Evolutionary conservation across 2,888 invertebrate species (phyloP).

Genomic region (Eristalinus aeneus): DNA sequence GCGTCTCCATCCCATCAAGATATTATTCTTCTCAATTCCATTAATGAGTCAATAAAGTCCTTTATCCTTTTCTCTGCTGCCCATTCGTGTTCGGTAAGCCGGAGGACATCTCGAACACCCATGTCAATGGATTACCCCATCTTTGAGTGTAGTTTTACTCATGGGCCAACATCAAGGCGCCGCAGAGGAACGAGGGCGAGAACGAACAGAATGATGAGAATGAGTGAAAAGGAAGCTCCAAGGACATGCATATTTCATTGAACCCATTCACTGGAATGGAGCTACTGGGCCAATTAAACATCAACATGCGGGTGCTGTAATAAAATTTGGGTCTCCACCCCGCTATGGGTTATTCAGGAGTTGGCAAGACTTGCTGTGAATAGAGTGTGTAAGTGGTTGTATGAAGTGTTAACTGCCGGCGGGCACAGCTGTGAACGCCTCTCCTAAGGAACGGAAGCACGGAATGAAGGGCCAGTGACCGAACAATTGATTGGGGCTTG

Average conservation of each 20-base stretch:
- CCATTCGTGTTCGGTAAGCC: conserved; percentile 3
- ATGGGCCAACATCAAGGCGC: conserved; percentile 6
- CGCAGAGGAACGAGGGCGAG: not conserved
- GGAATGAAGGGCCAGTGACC: not conserved
- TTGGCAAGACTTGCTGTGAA: not conserved
- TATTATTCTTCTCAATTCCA: conserved; percentile 10
- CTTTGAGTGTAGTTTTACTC: conserved; percentile 18
- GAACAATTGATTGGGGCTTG: not conserved
- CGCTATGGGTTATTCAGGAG: not conserved
- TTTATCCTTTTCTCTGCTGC: not conserved
- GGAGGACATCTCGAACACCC: conserved; percentile 20
- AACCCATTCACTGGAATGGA: conserved; percentile 8
- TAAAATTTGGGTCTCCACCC: conserved; percentile 4
- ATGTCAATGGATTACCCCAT: conserved; percentile 10
- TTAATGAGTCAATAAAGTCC: conserved; percentile 34
- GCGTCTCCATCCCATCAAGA: not conserved
- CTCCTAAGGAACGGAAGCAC: not conserved
- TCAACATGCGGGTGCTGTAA: conserved; percentile 14
- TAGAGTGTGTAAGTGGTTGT: not conserved
- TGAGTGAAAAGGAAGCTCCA: not conserved
- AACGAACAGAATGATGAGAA: not conserved
- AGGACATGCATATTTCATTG: conserved; percentile 12
- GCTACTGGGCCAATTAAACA: conserved; percentile 17
- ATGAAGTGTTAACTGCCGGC: not conserved
- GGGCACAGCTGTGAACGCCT: not conserved